Base-by-base conservation (phyloP, 1,140 invertebrate species). In the Achatina immaculata region DNA sequence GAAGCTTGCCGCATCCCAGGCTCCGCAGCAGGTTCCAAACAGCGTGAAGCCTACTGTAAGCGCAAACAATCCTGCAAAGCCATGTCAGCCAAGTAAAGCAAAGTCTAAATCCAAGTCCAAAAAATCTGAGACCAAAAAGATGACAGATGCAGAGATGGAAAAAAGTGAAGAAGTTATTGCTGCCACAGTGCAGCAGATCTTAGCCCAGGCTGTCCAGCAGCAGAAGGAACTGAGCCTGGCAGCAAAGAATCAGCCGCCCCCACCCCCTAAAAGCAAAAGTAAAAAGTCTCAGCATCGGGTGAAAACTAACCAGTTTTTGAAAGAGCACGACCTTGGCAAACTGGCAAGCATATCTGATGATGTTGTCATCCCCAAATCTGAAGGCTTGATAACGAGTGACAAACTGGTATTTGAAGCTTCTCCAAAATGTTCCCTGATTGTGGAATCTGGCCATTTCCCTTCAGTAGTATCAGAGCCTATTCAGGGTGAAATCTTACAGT, bases 121-220 rank as follows among this genome's bases (percentile, higher is more conserved):
- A 72, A 80, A 80, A 80, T 71, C 43, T 21, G 78, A 80, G 21
- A 72, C 28, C 69, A 72, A 40, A 80, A 80, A 34, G 11, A 16
- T 7, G 0, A 3, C 28, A 1, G 48, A 80, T 40, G 16, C 68
- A n/a, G 66, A 80, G 68, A 21, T 28, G 21, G 68, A 51, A 45
- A 69, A n/a, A 55, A 72, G 55, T 55, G 78, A 80, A 62, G 78
- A 80, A 42, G 40, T 69, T 38, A 80, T 80, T 31, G 68, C 48
- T 28, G 48, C 66, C 9, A 58, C 78, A 19, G 78, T 80, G 6
- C 42, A 72, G 16, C 78, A 80, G 34, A 80, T 80, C 38, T 42
- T 80, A 38, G 78, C 78, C 43, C 43, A 80, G 36, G 78, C 78
- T 31, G 78, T 80, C 0, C 78, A 80, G 28, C 78, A 80, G 40